Evolutionary conservation across 2,797 vertebrate genomes (phyloP).

Genomic region (Australoheros facetus): DNA sequence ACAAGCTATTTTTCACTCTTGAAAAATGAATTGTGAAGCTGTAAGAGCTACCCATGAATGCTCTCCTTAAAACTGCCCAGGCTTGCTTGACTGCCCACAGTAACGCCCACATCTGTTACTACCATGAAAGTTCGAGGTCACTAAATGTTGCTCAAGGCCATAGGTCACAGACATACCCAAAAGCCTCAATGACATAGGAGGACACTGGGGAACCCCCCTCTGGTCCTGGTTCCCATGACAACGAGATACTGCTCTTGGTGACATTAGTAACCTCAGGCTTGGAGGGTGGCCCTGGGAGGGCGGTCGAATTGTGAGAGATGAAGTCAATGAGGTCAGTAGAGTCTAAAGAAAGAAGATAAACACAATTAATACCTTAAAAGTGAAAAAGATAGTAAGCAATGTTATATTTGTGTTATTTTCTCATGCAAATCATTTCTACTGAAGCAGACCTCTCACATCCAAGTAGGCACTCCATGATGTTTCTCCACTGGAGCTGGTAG

Average conservation of each 20-base stretch:
- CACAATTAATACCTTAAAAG: constrained; percentile 18
- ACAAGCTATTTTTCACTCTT: background rate
- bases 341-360: constrained; percentile 77
- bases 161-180: constrained; percentile 87
- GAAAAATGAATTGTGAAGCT: background rate
- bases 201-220: constrained; percentile 87
- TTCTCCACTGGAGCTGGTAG: constrained; percentile 94
- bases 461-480: constrained; percentile 94
- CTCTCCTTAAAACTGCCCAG: constrained; percentile 4
- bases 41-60: background rate
- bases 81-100: constrained; percentile 38
- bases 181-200: constrained; percentile 96
- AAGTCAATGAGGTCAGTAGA: constrained; percentile 88
- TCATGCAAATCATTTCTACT: constrained; percentile 9
- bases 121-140: constrained; percentile 69
- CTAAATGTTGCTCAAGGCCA: constrained; percentile 58
- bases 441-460: constrained; percentile 88
- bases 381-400: background rate
- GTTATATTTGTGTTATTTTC: background rate
- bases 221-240: constrained; percentile 92
- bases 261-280: constrained; percentile 96
- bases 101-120: constrained; percentile 66
- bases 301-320: constrained; percentile 87
- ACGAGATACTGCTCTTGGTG: constrained; percentile 93
- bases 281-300: constrained; percentile 91